Conservation (phyloP, 2,113 vertebrate species). For the Trogon surrucura region DNA sequence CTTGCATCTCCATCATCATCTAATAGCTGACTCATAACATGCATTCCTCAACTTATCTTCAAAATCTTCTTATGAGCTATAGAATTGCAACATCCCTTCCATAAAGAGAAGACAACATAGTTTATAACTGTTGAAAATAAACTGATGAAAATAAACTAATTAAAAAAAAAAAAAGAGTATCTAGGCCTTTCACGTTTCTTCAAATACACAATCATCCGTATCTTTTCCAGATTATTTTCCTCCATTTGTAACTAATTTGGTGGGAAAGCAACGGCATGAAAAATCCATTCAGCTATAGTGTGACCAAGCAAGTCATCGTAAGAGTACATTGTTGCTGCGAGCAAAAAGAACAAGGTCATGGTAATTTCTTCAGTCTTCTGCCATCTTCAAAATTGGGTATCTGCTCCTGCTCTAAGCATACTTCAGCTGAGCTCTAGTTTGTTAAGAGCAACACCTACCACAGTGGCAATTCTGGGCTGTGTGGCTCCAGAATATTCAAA, state of each 20-base stretch:
- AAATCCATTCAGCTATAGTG: neutral
- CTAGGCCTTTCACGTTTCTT: neutral
- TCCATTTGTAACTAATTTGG: neutral
- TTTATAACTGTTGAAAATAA: neutral
- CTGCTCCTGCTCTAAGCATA: neutral
- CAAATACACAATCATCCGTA: rapidly evolving
- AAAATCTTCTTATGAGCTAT: neutral
- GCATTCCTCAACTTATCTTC: neutral
- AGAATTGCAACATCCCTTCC: neutral
- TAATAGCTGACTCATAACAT: neutral
- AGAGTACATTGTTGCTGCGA: neutral
- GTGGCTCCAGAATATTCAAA: neutral
- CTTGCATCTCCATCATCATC: neutral
- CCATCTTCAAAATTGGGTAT: neutral
- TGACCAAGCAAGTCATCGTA: neutral
- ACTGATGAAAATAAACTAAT: neutral
- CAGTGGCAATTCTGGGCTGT: neutral
- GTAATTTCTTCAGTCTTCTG: neutral
- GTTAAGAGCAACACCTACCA: neutral
- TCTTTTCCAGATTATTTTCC: neutral
- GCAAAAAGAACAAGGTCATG: neutral
- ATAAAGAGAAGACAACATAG: neutral
- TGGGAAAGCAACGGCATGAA: neutral
- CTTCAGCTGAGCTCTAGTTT: neutral
- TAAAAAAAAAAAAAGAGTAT: neutral